A percentile compares a stretch with the other conserved stretches of the same genome.
Evolutionary conservation across 2,797 vertebrate species (phyloP).

Genomic region (Babyrousa celebensis): DNA sequence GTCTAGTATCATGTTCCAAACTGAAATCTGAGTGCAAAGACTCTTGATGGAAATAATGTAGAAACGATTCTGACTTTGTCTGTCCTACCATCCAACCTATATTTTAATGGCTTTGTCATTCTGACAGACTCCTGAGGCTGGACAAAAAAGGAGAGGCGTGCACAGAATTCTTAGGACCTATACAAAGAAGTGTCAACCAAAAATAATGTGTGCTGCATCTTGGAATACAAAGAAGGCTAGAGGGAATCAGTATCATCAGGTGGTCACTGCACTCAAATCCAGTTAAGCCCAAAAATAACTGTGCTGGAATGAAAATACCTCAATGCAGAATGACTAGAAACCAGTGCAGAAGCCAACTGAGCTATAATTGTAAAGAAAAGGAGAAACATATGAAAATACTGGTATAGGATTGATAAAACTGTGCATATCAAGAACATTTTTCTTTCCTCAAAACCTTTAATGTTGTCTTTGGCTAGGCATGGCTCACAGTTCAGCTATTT

Average conservation of each 20-base stretch:
- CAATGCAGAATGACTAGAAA: slow-evolving; percentile 43
- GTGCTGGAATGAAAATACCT: slow-evolving; percentile 74
- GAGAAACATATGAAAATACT: slow-evolving; percentile 61
- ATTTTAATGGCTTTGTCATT: slow-evolving; percentile 62
- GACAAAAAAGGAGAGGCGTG: slow-evolving; percentile 68
- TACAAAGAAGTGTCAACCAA: slow-evolving; percentile 63
- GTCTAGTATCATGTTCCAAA: background rate
- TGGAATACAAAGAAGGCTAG: slow-evolving; percentile 75
- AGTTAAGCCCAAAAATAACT: slow-evolving; percentile 76
- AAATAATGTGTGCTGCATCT: slow-evolving; percentile 72
- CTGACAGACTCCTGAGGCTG: slow-evolving; percentile 65
- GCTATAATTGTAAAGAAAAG: slow-evolving; percentile 37
- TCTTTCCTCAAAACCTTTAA: slow-evolving; percentile 70
- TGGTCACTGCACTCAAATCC: slow-evolving; percentile 61
- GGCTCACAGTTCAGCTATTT: slow-evolving; percentile 61
- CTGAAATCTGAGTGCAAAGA: slow-evolving; percentile 7
- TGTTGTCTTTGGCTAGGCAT: background rate
- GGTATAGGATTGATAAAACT: background rate
- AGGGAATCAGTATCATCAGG: slow-evolving; percentile 68
- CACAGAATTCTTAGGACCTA: slow-evolving; percentile 68
- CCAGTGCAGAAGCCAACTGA: slow-evolving; percentile 30
- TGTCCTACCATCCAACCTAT: slow-evolving; percentile 44
- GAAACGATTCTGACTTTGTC: slow-evolving; percentile 40
- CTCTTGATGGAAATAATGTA: slow-evolving; percentile 24
- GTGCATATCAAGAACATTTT: slow-evolving; percentile 31